A percentile compares a stretch with the other conserved stretches of the same genome.
Evolutionary conservation across 2,113 vertebrate species (phyloP).

Genomic region (Rattus norvegicus): DNA sequence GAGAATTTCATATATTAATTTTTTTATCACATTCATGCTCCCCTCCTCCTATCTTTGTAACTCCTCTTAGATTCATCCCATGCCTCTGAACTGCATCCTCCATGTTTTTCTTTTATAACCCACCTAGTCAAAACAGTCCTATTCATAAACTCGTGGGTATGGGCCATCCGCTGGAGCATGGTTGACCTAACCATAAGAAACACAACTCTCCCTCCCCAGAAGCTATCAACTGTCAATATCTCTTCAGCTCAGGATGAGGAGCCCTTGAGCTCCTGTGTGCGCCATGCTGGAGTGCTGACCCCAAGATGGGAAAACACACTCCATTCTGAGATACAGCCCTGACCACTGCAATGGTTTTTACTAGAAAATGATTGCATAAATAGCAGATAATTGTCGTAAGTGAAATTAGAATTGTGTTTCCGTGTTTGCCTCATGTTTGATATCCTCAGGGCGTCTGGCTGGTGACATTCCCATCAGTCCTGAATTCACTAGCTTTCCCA

Average conservation of each 20-base stretch:
- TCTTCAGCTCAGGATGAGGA: background rate
- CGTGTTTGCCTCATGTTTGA: background rate
- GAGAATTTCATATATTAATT: background rate
- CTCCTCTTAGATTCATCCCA: background rate
- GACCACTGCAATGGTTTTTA: background rate
- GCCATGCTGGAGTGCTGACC: background rate
- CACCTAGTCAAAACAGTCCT: background rate
- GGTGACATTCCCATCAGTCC: background rate
- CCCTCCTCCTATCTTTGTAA: too few relatives aligned
- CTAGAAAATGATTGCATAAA: background rate
- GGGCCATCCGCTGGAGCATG: too few relatives aligned
- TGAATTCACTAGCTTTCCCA: background rate
- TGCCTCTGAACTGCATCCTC: background rate
- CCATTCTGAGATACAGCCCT: background rate
- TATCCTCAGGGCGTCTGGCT: background rate
- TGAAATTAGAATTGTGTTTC: background rate
- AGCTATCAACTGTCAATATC: background rate
- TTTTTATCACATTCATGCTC: background rate
- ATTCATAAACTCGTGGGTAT: background rate
- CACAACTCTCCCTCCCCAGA: background rate
- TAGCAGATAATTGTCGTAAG: slow-evolving; percentile 18
- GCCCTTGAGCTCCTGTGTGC: background rate
- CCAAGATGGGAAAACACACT: background rate
- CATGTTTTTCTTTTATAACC: background rate
- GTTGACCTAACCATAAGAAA: background rate